Evolutionary conservation across 2,113 vertebrate genomes (phyloP), one percentile per base, ranked within the genome.

Genomic region (Plestiodon gilberti): DNA sequence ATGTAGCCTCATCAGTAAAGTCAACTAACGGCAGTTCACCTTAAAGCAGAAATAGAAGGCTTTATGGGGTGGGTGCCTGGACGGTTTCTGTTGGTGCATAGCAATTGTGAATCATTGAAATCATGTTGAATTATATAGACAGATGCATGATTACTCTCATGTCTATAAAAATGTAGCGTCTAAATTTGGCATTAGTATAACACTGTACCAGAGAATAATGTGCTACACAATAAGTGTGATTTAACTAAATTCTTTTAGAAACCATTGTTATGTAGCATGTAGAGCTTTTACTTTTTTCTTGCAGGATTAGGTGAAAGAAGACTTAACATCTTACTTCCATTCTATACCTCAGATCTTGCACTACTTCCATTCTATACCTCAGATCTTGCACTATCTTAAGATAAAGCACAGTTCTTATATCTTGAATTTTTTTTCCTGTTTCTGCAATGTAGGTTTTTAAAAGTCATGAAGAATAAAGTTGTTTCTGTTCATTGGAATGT

Each of bases 201-300:
- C 70, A 77, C 5, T 7, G 17, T 80, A 62, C 57, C 69, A 74
- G 59, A 89, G 3, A 67, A 23, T 67, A 81, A 83, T 87, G 76
- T 35, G 3, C 52, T 61, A 76, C 23, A 59, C 80, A 78, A 75
- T 81, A 83, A 84, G 69, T 59, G 0, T 6, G 62, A 67, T 91
- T 73, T 90, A 89, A 83, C 71, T 87, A 87, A 83, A 90, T 43
- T 85, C 84, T 88, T 57, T 94, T 73, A 90, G 82, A 33, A 43
- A 40, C 83, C 87, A 55, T 83, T 79, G 17, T 87, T 81, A 69
- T 48, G 82, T 61, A 92, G 67, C 35, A 86, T 88, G 79, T 57
- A 64, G 74, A 85, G 57, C 10, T 76, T 82, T 0, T 84, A 83
- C 74, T 87, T 92, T 82, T 92, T 95, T 90, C 90, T 91, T 86